phyloP scores from a whole-genome alignment of 2,888 invertebrate species.

The Drosophila hamatofila region DNA sequence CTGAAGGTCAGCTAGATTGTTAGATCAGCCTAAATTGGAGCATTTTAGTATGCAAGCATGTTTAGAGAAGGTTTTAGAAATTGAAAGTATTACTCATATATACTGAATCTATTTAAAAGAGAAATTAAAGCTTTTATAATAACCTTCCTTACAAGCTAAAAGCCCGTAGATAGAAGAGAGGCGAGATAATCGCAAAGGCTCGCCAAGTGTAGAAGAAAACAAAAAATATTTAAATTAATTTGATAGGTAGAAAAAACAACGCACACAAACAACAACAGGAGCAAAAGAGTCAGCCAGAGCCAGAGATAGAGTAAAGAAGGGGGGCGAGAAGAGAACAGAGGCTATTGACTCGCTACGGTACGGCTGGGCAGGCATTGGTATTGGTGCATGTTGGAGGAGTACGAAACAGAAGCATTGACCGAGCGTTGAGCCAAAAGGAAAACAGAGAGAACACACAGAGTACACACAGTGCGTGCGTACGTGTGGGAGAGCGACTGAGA shows the following conservation, averaged over 20 bases:
- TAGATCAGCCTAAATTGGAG: no score
- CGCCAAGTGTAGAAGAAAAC: slow-evolving; percentile 20
- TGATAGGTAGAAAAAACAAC: slow-evolving; percentile 59
- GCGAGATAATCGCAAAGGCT: neutral
- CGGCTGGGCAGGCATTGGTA: slow-evolving; percentile 16
- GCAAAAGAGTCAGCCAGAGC: neutral
- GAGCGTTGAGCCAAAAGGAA: slow-evolving; percentile 67
- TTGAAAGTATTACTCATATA: neutral
- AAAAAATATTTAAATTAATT: slow-evolving; percentile 73
- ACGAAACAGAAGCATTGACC: slow-evolving; percentile 71
- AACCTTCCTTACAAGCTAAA: neutral
- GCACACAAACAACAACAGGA: slow-evolving; percentile 17
- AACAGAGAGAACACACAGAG: slow-evolving; percentile 48
- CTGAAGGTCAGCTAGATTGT: neutral
- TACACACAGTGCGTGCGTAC: slow-evolving; percentile 24
- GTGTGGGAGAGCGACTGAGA: slow-evolving; percentile 1
- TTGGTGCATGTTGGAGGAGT: slow-evolving; percentile 52
- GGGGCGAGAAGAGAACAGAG: slow-evolving; percentile 48
- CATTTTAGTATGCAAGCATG: neutral
- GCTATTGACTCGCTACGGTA: slow-evolving; percentile 69
- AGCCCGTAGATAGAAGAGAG: neutral
- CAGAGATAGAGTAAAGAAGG: no score
- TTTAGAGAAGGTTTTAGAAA: neutral
- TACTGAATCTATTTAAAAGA: neutral
- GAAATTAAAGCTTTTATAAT: neutral